Conservation (phyloP, 2,888 invertebrate genomes). For the Malachius bipustulatus region DNA sequence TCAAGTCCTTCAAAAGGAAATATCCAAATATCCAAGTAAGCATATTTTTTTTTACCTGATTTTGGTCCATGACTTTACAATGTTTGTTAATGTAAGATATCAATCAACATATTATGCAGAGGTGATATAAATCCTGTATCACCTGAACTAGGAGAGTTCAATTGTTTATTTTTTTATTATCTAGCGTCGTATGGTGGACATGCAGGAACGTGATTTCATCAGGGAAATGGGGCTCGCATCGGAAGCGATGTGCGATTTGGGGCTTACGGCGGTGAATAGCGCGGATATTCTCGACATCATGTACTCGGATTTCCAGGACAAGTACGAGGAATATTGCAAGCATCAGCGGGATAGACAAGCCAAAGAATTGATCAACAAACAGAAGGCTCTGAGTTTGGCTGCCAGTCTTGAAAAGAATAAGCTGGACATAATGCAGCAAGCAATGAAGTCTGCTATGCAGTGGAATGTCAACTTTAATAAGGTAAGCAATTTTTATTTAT, state of each 20-base stretch:
- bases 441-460: conserved; percentile 72
- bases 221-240: conserved; percentile 71
- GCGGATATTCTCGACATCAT: conserved; percentile 92
- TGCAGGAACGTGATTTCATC: conserved; percentile 83
- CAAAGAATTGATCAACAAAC: conserved; percentile 54
- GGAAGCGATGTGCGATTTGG: conserved; percentile 87
- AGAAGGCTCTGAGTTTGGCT: conserved; percentile 49
- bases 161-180: conserved; percentile 20
- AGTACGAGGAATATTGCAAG: conserved; percentile 82
- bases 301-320: conserved; percentile 88
- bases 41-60: too few relatives aligned
- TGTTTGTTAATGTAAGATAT: too few relatives aligned
- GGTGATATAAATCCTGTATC: too few relatives aligned
- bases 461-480: conserved; percentile 85
- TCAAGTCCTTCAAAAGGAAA: conserved; percentile 94
- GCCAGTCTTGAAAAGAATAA: conserved; percentile 41
- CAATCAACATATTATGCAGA: too few relatives aligned
- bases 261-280: conserved; percentile 81
- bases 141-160: too few relatives aligned
- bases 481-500: conserved; percentile 24
- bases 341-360: conserved; percentile 58
- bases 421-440: conserved; percentile 65
- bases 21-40: conserved; percentile 59
- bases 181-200: conserved; percentile 66
- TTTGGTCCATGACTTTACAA: too few relatives aligned